These are phyloP conservation scores for Odontomachus brunneus DNA, from an alignment of 1,140 invertebrate genomes.

Conservation along the genomic window DNA sequence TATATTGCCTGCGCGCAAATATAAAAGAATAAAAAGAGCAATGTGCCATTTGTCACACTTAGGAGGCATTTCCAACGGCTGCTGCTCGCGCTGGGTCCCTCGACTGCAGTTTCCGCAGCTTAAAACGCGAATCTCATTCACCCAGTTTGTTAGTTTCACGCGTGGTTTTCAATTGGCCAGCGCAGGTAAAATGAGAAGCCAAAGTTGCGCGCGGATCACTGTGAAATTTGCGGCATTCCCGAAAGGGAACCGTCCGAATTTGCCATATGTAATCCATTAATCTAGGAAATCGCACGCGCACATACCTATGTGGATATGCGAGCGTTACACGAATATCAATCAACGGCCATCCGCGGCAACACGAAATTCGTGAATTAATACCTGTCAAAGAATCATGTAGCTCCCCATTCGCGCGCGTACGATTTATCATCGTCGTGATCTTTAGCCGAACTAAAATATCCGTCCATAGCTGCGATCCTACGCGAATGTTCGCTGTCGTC, in stretches of 20 bases:
- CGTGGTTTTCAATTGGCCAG: no score
- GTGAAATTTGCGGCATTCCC: slow-evolving; percentile 1
- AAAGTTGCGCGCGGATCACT: neutral
- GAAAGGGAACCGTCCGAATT: slow-evolving; percentile 3
- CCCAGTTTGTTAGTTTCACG: no score
- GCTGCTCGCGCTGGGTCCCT: no score
- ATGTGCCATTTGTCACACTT: no score
- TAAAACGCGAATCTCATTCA: no score
- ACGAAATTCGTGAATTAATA: slow-evolving; percentile 58
- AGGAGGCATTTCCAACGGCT: no score
- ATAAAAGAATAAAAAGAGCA: neutral
- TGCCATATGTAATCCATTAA: slow-evolving; percentile 52
- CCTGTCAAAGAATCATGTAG: slow-evolving; percentile 42
- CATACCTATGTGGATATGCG: neutral
- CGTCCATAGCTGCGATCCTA: neutral
- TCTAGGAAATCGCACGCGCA: slow-evolving; percentile 22
- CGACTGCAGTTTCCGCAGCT: no score
- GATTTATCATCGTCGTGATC: slow-evolving; percentile 41
- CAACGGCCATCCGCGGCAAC: slow-evolving; percentile 38
- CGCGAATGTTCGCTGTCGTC: neutral
- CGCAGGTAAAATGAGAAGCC: neutral
- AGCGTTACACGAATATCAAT: slow-evolving; percentile 53
- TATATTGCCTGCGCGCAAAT: neutral
- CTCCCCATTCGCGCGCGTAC: no score
- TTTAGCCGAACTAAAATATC: slow-evolving; percentile 7